These are phyloP conservation scores for Anguilla anguilla DNA, from an alignment of 2,797 vertebrate genomes.

Conservation along the genomic window DNA sequence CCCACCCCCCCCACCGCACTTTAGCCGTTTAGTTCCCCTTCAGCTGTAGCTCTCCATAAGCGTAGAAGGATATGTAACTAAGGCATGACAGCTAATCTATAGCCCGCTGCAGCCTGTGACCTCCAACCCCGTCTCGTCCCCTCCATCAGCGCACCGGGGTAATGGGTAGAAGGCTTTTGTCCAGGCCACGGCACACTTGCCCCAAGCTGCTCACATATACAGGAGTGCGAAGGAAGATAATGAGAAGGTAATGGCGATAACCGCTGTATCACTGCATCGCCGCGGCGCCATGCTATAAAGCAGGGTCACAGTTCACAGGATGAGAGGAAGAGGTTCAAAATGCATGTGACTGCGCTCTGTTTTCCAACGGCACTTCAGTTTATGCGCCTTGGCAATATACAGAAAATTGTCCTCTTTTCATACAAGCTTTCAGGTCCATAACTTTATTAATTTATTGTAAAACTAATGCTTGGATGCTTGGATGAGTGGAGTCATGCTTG, in stretches of 20 bases:
- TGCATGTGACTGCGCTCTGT: conserved; percentile 1
- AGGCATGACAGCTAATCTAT: conserved; percentile 47
- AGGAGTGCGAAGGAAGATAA: conserved; percentile 12
- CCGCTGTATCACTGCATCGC: conserved; percentile 17
- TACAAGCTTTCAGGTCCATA: conserved; percentile 39
- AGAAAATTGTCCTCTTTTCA: conserved; percentile 45
- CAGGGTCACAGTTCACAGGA: background rate
- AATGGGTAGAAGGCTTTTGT: conserved; percentile 26
- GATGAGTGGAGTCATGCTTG: background rate
- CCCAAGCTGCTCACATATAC: conserved; percentile 23
- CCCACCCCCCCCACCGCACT: conserved; percentile 25
- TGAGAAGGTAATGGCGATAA: conserved; percentile 39
- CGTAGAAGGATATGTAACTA: conserved; percentile 30
- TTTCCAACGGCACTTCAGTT: conserved; percentile 40
- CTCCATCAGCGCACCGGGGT: conserved; percentile 39
- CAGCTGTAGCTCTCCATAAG: conserved; percentile 21
- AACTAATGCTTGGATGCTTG: conserved; percentile 25
- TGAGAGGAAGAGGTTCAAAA: conserved; percentile 27
- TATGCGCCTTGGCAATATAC: conserved; percentile 39
- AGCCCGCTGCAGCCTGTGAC: conserved; percentile 27
- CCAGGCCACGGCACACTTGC: conserved; percentile 10
- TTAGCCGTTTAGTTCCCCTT: conserved; percentile 17
- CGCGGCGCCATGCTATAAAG: conserved; percentile 7
- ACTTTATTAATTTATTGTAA: conserved; percentile 39
- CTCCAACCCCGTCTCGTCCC: conserved; percentile 29